phyloP scores from a whole-genome alignment of 64 coral and sea anemone species.

The Acropora yongei region DNA sequence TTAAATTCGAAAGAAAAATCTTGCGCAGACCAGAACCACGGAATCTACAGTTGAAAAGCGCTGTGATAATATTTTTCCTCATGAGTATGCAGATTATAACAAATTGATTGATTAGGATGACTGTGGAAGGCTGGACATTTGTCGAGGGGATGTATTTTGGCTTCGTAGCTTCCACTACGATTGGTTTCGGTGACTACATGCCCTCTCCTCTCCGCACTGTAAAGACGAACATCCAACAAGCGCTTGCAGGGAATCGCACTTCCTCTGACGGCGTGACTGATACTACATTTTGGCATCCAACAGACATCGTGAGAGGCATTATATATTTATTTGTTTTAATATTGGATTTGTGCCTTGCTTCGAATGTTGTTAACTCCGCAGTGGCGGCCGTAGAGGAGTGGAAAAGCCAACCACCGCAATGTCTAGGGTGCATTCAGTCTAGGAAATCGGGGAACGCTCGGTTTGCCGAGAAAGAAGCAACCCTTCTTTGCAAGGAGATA shows the following conservation, averaged over 20 bases:
- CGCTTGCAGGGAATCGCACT: neutral
- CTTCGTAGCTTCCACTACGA: constrained; percentile 56
- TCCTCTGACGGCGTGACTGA: neutral
- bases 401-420: neutral
- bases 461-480: neutral
- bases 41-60: constrained; percentile 52
- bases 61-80: constrained; percentile 15
- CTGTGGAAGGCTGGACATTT: constrained; percentile 9
- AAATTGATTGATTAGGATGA: neutral
- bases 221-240: neutral
- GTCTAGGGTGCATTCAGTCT: neutral
- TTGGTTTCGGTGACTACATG: constrained; percentile 73
- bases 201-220: neutral
- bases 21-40: neutral
- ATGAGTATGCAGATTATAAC: neutral
- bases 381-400: constrained; percentile 30
- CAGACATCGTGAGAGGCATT: neutral
- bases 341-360: constrained; percentile 49
- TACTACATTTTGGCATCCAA: neutral
- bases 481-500: too few species aligned
- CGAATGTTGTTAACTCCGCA: constrained; percentile 67
- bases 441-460: neutral
- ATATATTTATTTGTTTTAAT: neutral
- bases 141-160: constrained; percentile 58
- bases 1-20: constrained; percentile 24